Evolutionary conservation across 2,797 vertebrate species (phyloP).

Genomic region (Enteromius argenteus): DNA sequence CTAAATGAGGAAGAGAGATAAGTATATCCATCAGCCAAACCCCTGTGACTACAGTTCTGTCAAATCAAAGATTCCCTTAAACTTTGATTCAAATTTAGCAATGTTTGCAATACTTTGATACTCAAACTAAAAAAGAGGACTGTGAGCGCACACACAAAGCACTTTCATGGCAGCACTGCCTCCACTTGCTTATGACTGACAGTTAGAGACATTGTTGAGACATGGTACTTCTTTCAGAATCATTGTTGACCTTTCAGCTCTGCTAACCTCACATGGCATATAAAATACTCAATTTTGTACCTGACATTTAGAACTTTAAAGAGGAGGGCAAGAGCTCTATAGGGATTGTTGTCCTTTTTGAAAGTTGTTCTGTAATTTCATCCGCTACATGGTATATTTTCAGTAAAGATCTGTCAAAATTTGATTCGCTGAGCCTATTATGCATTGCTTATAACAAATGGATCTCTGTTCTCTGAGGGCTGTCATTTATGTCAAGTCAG

Average conservation of each 20-base stretch:
- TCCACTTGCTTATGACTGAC: conserved; percentile 14
- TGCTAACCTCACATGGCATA: neutral
- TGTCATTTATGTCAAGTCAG: neutral
- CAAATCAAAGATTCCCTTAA: conserved; percentile 26
- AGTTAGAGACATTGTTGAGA: conserved; percentile 2
- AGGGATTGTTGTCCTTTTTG: conserved; percentile 3
- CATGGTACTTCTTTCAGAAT: conserved; percentile 14
- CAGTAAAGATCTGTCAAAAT: neutral
- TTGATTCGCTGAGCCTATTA: neutral
- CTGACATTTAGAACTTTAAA: conserved; percentile 30
- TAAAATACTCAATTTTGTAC: conserved; percentile 10
- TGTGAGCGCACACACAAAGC: neutral
- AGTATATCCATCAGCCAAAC: conserved; percentile 23
- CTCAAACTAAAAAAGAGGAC: neutral
- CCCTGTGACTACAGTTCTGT: conserved; percentile 8
- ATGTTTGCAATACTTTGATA: conserved; percentile 18
- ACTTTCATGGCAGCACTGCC: neutral
- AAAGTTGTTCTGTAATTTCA: conserved; percentile 1
- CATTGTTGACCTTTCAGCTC: conserved; percentile 28
- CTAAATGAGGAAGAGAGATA: conserved; percentile 63
- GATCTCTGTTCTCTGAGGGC: conserved; percentile 6
- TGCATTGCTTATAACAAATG: neutral
- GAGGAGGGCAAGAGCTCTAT: neutral
- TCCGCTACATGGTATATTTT: neutral
- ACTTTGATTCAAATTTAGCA: conserved; percentile 10